Percentiles rank a stretch among this genome's conserved stretches.
Evolutionary conservation across 2,888 invertebrate species (phyloP).

Genomic region (Synanthedon formicaeformis): DNA sequence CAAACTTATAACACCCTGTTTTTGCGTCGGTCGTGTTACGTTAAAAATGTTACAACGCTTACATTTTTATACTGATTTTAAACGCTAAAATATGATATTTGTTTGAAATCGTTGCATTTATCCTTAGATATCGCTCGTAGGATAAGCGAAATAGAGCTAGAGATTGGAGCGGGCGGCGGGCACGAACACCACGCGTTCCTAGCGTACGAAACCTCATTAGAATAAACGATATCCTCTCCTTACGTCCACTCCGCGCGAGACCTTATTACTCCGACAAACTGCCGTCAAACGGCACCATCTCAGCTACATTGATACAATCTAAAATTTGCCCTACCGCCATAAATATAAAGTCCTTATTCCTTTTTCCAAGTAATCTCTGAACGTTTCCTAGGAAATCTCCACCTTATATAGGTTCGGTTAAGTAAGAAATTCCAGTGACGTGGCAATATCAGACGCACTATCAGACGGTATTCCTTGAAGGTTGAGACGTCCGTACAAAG

Average conservation of each 20-base stretch:
- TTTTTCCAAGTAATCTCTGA: constrained; percentile 7
- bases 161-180: constrained; percentile 19
- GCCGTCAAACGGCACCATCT: constrained; percentile 55
- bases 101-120: too few species aligned
- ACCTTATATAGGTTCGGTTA: constrained; percentile 25
- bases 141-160: neutral
- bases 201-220: constrained; percentile 65
- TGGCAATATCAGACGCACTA: constrained; percentile 42
- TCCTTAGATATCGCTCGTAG: too few species aligned
- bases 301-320: constrained; percentile 11
- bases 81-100: too few species aligned
- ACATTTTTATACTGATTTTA: too few species aligned
- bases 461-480: constrained; percentile 44
- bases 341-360: constrained; percentile 25
- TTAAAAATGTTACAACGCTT: too few species aligned
- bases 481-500: constrained; percentile 54
- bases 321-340: constrained; percentile 24
- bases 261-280: constrained; percentile 69
- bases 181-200: constrained; percentile 33
- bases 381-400: constrained; percentile 21
- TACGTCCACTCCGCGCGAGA: constrained; percentile 64
- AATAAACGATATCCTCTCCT: constrained; percentile 70
- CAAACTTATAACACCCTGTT: too few species aligned
- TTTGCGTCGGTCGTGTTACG: too few species aligned
- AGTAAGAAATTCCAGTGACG: constrained; percentile 31